Percentiles rank a stretch among this genome's conserved stretches.
phyloP scores from a whole-genome alignment of 2,888 invertebrate species.

The Nezara viridula region DNA sequence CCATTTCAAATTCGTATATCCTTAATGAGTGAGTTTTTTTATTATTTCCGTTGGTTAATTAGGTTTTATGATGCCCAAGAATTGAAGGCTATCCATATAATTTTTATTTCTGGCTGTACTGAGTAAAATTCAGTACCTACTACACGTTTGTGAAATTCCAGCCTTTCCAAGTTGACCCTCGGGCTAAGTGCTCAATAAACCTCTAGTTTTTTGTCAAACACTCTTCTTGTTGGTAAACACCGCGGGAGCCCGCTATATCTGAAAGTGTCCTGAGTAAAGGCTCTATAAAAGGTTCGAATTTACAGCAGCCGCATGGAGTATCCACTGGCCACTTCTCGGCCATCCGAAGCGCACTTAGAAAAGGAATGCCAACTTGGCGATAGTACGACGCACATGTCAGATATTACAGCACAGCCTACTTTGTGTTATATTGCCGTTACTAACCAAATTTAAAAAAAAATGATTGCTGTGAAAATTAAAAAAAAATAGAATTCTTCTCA shows the following conservation, averaged over 20 bases:
- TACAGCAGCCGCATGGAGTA: slow-evolving; percentile 5
- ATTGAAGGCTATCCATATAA: background rate
- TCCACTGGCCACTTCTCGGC: background rate
- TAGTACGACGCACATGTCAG: background rate
- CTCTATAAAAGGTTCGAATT: slow-evolving; percentile 40
- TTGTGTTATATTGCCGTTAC: background rate
- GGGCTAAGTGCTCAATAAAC: slow-evolving; percentile 17
- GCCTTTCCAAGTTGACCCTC: background rate
- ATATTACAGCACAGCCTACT: background rate
- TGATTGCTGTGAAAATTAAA: too few relatives aligned
- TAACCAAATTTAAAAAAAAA: background rate
- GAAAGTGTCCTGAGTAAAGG: slow-evolving; percentile 36
- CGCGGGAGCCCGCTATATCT: slow-evolving; percentile 29
- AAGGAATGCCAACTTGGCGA: slow-evolving; percentile 37
- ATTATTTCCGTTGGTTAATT: too few relatives aligned
- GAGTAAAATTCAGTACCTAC: background rate
- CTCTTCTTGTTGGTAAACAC: slow-evolving; percentile 35
- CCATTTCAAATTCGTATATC: too few relatives aligned
- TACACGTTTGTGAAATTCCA: background rate
- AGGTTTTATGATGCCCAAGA: too few relatives aligned
- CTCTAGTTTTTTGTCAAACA: slow-evolving; percentile 32
- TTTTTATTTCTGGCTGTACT: background rate
- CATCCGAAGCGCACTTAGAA: slow-evolving; percentile 10
- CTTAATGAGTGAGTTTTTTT: too few relatives aligned
- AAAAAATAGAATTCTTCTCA: too few relatives aligned